Base-by-base conservation (phyloP, 2,888 invertebrate species). In the Drosophila anomalata region DNA sequence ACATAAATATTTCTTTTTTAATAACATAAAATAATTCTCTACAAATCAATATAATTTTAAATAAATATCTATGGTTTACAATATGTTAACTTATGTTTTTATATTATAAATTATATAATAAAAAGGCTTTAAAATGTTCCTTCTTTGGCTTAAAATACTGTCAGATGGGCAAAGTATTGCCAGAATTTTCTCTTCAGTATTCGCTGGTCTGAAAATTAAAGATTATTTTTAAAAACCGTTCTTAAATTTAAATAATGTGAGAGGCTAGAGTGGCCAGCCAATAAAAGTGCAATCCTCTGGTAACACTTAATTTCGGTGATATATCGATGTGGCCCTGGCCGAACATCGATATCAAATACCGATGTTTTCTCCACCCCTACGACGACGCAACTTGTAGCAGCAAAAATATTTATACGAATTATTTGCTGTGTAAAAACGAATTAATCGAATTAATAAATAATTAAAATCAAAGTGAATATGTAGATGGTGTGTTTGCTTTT, bases 371-470 rank as follows among this genome's bases (percentile, higher is more conserved):
- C 36, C 36, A 36, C 36, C 36, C 36, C 36, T 36, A 55, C 55
- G 55, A 55, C 46, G 55, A 55, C 55, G 63, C 89, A 90, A 82
- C 90, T 89, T 90, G 90, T 89, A 89, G 87, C 84, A 79, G 75
- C 79, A 79, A 72, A 87, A 87, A 76, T 75, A 79, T 88, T 78
- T 78, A 84, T 78, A 73, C 66, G 74, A 74, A 54, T 65, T 62
- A 76, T 77, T 84, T 76, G 52, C 61, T 73, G 75, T 85, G 75
- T 73, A 72, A 79, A 85, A 79, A 77, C 56, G 41, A 73, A 67
- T 66, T 55, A 76, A 70, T 62, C 50, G 61, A 58, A 20, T n/a
- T 66, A 63, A 71, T 67, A 62, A 69, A 73, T 26, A 47, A 41
- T 39, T 20, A 26, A 58, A 69, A 63, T 62, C 31, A 58, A 75